Percentiles rank a stretch among this genome's conserved stretches.
Evolutionary conservation across 2,113 vertebrate species (phyloP).

Genomic region (Gallinago paraguaiae): DNA sequence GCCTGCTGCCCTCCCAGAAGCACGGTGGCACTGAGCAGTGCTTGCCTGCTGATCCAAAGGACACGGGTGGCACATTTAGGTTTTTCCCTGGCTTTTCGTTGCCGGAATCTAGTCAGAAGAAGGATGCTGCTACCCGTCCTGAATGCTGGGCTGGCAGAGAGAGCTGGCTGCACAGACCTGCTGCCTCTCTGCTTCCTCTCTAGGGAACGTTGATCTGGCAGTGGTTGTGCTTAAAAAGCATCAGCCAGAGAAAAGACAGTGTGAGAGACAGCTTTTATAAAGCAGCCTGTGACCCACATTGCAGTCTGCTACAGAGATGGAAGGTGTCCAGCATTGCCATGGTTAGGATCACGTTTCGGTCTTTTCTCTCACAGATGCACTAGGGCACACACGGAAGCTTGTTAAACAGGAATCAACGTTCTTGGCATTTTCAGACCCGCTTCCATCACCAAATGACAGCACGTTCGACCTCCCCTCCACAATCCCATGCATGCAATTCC

Average conservation of each 20-base stretch:
- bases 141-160: neutral
- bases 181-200: neutral
- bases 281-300: neutral
- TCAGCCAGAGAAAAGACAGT: neutral
- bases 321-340: neutral
- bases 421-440: neutral
- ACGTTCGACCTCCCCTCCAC: neutral
- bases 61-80: neutral
- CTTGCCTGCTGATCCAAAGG: neutral
- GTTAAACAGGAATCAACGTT: neutral
- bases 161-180: neutral
- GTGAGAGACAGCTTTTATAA: neutral
- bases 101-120: neutral
- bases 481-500: accelerated
- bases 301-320: neutral
- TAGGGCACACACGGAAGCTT: neutral
- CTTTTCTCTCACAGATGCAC: neutral
- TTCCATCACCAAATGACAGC: neutral
- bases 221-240: neutral
- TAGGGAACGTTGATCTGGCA: neutral
- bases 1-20: neutral
- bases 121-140: neutral
- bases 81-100: neutral
- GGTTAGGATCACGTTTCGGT: neutral
- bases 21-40: neutral